A percentile compares a stretch with the other conserved stretches of the same genome.
These are phyloP conservation scores for Malaclemys terrapin DNA, from an alignment of 2,113 vertebrate species.

Conservation along the genomic window DNA sequence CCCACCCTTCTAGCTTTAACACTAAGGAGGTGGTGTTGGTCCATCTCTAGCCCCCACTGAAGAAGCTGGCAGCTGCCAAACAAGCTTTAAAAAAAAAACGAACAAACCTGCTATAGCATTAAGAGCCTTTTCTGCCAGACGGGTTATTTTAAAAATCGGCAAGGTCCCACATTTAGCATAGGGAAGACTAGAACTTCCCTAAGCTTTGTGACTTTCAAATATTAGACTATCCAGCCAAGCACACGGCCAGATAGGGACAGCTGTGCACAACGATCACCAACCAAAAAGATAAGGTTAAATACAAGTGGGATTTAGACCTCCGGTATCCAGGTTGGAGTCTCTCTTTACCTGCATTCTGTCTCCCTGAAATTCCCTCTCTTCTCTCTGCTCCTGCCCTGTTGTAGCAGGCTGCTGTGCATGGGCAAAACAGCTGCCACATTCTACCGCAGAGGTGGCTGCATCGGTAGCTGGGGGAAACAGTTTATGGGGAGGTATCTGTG, in stretches of 20 bases:
- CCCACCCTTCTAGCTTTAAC: background rate
- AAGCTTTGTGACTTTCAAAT: background rate
- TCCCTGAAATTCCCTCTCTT: background rate
- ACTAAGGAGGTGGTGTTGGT: background rate
- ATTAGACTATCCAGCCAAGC: background rate
- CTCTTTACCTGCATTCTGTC: background rate
- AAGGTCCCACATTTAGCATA: background rate
- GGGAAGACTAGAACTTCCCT: background rate
- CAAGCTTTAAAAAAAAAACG: background rate
- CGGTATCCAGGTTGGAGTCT: background rate
- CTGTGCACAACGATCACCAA: background rate
- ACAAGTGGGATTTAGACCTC: background rate
- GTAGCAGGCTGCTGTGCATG: background rate
- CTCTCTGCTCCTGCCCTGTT: background rate
- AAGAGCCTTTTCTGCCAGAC: background rate
- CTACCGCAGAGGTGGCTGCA: background rate
- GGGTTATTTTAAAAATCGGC: background rate
- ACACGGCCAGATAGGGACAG: background rate
- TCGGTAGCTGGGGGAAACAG: background rate
- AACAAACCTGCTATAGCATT: background rate
- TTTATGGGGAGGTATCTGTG: background rate
- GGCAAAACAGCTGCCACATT: background rate
- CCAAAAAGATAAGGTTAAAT: background rate
- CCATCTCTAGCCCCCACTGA: background rate
- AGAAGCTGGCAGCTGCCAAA: background rate